Conservation (phyloP, 2,888 invertebrate species). For the Acronicta alni region DNA sequence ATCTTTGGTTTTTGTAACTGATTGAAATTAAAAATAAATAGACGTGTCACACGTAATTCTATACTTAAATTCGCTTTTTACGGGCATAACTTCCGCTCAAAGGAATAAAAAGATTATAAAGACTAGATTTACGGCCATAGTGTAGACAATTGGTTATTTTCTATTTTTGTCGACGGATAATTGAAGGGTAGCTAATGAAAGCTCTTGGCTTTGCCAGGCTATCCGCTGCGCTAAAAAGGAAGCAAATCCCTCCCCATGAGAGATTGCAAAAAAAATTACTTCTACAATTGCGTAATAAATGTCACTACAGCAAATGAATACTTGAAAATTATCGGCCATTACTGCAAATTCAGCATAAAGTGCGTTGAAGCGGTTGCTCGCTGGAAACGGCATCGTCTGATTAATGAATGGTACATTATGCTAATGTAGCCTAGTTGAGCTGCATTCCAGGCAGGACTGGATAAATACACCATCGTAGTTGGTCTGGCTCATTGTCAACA, state of each 20-base stretch:
- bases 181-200: background rate
- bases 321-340: conserved; percentile 50
- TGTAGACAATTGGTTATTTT: too few species aligned
- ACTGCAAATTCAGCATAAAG: conserved; percentile 52
- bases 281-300: conserved; percentile 39
- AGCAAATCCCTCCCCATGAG: conserved; percentile 18
- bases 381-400: conserved; percentile 53
- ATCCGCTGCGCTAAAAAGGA: background rate
- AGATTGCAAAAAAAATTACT: conserved; percentile 11
- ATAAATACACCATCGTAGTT: conserved; percentile 51
- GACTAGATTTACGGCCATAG: too few species aligned
- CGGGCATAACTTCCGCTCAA: conserved; percentile 10
- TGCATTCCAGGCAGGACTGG: conserved; percentile 60
- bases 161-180: background rate
- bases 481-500: conserved; percentile 13
- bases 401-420: conserved; percentile 65
- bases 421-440: conserved; percentile 56
- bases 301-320: conserved; percentile 45
- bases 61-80: conserved; percentile 6
- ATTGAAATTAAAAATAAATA: conserved; percentile 40
- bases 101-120: background rate
- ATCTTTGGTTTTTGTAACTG: conserved; percentile 32
- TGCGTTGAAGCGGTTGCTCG: conserved; percentile 49
- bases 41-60: conserved; percentile 23
- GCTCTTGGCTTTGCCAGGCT: too few species aligned